phyloP scores from a whole-genome alignment of 2,113 vertebrate genomes.

The Cynoglossus semilaevis region DNA sequence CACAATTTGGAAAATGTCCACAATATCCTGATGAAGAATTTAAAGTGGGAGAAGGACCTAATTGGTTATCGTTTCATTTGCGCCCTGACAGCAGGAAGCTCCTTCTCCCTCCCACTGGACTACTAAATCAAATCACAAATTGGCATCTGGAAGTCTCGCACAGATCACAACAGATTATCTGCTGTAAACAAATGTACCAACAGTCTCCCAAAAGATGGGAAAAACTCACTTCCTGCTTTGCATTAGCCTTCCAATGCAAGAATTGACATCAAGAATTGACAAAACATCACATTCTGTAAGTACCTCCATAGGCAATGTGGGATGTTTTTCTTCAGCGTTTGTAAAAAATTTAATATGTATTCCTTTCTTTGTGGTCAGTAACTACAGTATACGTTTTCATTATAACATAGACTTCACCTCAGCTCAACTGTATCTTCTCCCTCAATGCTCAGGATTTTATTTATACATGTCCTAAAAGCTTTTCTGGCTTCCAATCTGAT shows the following conservation, averaged over 20 bases:
- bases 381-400: too few relatives aligned
- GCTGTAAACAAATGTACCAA: background rate
- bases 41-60: background rate
- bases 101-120: background rate
- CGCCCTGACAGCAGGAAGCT: slow-evolving; percentile 1
- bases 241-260: background rate
- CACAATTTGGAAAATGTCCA: background rate
- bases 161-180: slow-evolving; percentile 7
- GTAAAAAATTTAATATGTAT: too few relatives aligned
- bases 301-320: too few relatives aligned
- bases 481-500: too few relatives aligned
- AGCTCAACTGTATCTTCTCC: too few relatives aligned
- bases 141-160: slow-evolving; percentile 2
- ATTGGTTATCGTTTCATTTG: background rate
- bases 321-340: too few relatives aligned
- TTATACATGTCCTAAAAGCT: too few relatives aligned
- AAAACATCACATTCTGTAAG: too few relatives aligned
- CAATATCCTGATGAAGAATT: background rate
- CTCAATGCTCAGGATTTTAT: too few relatives aligned
- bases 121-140: slow-evolving; percentile 20
- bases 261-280: too few relatives aligned
- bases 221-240: slow-evolving; percentile 1
- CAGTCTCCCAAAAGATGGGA: background rate
- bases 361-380: too few relatives aligned
- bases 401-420: too few relatives aligned